Conservation (phyloP, 2,888 invertebrate genomes). For the Blastobasis lacticolella region DNA sequence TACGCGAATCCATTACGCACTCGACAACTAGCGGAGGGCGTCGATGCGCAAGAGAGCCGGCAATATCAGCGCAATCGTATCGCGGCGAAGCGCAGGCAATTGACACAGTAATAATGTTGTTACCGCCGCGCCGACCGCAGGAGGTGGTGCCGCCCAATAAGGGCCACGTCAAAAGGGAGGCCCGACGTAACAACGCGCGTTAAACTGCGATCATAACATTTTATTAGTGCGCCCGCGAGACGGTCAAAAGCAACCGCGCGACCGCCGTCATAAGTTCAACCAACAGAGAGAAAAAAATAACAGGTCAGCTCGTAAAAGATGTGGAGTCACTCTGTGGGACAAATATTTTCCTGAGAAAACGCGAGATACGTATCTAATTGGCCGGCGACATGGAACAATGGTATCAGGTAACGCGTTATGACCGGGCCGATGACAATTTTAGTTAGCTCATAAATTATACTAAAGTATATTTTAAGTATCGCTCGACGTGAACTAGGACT, state of each 20-base stretch:
- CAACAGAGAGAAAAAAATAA: constrained; percentile 58
- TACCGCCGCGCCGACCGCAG: constrained; percentile 66
- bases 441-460: no score
- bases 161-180: constrained; percentile 71
- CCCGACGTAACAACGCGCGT: constrained; percentile 70
- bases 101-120: constrained; percentile 69
- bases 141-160: constrained; percentile 62
- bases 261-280: constrained; percentile 68
- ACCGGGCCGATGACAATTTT: no score
- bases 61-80: constrained; percentile 19
- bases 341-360: constrained; percentile 38
- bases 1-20: no score
- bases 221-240: constrained; percentile 56
- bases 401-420: no score
- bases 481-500: no score
- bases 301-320: constrained; percentile 69
- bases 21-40: no score
- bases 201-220: constrained; percentile 74
- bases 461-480: no score
- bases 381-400: not conserved
- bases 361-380: constrained; percentile 5
- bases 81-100: constrained; percentile 49
- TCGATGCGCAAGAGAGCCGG: no score
- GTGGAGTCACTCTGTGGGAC: constrained; percentile 56
- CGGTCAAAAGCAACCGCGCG: constrained; percentile 71